A percentile compares a stretch with the other conserved stretches of the same genome.
These are phyloP conservation scores for Ictidomys tridecemlineatus DNA, from an alignment of 2,113 vertebrate species.

Conservation along the genomic window DNA sequence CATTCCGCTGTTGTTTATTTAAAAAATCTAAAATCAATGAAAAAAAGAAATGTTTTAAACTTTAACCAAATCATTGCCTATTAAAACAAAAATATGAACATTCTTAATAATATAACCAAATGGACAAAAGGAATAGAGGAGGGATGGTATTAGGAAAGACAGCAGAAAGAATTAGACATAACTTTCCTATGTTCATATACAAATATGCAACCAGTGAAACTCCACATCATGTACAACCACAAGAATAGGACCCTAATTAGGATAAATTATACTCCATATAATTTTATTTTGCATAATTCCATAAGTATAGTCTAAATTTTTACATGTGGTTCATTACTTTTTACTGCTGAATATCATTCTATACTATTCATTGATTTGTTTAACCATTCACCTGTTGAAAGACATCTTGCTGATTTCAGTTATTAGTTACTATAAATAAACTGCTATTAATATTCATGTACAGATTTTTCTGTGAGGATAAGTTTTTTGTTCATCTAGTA, in stretches of 20 bases:
- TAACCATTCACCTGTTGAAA: neutral
- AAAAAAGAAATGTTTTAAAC: neutral
- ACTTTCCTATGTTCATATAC: no score
- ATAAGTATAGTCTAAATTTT: neutral
- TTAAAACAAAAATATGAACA: neutral
- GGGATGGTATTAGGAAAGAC: no score
- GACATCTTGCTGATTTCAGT: neutral
- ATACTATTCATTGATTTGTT: neutral
- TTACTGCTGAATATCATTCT: neutral
- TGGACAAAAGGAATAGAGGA: neutral
- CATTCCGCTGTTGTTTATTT: no score
- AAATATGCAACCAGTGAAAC: no score
- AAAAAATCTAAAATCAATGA: no score
- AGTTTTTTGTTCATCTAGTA: neutral
- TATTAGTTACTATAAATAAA: neutral
- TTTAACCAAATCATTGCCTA: neutral
- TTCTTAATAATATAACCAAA: constrained; percentile 12
- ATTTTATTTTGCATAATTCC: neutral
- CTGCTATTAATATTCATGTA: neutral
- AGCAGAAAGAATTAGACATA: no score
- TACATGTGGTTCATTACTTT: neutral
- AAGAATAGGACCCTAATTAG: no score
- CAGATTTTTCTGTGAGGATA: neutral
- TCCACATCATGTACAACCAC: no score
- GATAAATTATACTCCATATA: no score